phyloP scores from a whole-genome alignment of 2,113 vertebrate species.

The Austrofundulus limnaeus region DNA sequence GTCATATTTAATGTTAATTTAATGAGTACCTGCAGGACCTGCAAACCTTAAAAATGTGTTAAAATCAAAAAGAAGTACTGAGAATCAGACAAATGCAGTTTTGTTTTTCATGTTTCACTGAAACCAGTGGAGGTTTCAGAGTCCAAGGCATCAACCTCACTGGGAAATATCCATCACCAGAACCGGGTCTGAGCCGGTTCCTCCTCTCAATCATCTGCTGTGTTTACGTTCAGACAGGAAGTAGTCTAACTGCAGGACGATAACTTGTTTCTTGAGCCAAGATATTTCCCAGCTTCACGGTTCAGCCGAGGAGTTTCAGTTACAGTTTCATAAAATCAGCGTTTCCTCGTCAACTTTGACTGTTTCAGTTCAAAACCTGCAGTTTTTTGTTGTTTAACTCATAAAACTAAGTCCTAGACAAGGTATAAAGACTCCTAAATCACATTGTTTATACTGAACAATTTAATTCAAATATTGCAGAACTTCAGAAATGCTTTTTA shows the following conservation, averaged over 20 bases:
- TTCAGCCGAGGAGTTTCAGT: conserved; percentile 9
- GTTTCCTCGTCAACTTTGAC: neutral
- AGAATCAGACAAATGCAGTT: neutral
- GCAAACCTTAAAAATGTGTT: too few species aligned
- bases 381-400: neutral
- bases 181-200: neutral
- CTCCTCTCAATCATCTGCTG: neutral
- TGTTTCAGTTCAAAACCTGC: neutral
- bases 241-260: neutral
- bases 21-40: too few species aligned
- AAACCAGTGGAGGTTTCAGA: conserved; percentile 2
- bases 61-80: too few species aligned
- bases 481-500: too few species aligned
- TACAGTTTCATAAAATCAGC: conserved; percentile 5
- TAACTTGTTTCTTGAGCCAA: neutral
- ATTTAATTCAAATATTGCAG: too few species aligned
- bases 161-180: neutral
- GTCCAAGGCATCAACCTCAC: too few species aligned
- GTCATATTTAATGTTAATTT: too few species aligned
- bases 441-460: neutral
- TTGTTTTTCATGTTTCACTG: neutral
- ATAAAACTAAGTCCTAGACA: too few species aligned
- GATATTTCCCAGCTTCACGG: neutral
- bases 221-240: conserved; percentile 17
- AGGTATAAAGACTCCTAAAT: neutral